A percentile compares a stretch with the other conserved stretches of the same genome.
Conservation (phyloP, 1,140 invertebrate genomes). For the Drosophila obscura region DNA sequence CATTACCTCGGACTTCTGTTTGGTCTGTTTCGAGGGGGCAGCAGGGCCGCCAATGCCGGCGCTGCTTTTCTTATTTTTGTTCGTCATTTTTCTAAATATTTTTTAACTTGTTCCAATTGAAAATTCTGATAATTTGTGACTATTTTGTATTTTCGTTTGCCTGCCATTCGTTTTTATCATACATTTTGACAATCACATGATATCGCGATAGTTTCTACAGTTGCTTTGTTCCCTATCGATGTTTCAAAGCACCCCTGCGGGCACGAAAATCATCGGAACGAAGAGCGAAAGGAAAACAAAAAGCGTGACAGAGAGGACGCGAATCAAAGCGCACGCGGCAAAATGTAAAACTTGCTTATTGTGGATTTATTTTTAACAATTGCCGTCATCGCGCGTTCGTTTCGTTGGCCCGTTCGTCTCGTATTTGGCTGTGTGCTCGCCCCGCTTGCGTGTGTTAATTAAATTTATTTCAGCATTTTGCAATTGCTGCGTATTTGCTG, state of each 20-base stretch:
- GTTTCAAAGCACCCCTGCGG: too few species aligned
- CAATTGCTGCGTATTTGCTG: constrained; percentile 58
- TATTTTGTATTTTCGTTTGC: constrained; percentile 43
- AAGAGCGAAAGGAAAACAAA: constrained; percentile 51
- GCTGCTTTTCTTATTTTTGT: constrained; percentile 53
- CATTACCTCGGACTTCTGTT: constrained; percentile 64
- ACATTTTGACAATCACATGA: constrained; percentile 69
- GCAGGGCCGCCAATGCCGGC: constrained; percentile 31
- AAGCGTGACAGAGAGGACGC: constrained; percentile 40
- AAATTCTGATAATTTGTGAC: constrained; percentile 38
- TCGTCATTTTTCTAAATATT: constrained; percentile 50
- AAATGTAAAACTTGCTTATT: constrained; percentile 64
- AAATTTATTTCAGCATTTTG: constrained; percentile 60
- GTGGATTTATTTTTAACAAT: constrained; percentile 77
- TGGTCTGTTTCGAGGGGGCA: constrained; percentile 32
- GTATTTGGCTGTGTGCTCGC: constrained; percentile 38
- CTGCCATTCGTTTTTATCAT: constrained; percentile 51
- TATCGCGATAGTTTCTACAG: constrained; percentile 30
- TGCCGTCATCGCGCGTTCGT: constrained; percentile 61
- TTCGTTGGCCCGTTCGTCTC: constrained; percentile 23
- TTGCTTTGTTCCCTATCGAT: background rate
- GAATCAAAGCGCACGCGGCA: constrained; percentile 57
- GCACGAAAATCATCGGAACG: too few species aligned
- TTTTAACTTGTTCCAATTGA: constrained; percentile 10
- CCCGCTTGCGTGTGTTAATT: constrained; percentile 64